Base-by-base conservation (phyloP, 2,113 vertebrate species). In the Pedetes capensis region DNA sequence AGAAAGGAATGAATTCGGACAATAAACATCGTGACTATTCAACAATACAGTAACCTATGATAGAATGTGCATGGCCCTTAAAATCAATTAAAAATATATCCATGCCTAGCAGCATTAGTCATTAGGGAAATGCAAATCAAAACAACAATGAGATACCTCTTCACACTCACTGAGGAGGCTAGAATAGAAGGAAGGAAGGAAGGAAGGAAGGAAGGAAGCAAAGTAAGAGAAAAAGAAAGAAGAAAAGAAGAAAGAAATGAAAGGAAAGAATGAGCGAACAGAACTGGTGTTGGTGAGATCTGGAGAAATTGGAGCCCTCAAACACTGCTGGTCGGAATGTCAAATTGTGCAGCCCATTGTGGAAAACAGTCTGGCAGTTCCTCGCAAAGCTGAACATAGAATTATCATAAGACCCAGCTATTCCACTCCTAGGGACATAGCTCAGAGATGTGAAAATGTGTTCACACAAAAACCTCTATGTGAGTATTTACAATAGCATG, bases 361-460 rank as follows among this genome's bases (percentile, higher is more conserved):
- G 90, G 53, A 79, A 86, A 81, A 91, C 13, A 59, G 34, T 8
- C 42, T 84, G 87, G 79, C 75, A 25, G 81, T 1, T 63, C 55
- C 71, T 96, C 66, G 5, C 49, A 78, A 76, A 85, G 42, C 91
- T 63, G 87, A 97, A 87, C 29, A 51, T 93, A 78, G 95, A 94
- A 51, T 85, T 57, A 92, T 49, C 81, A 63, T 16, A 34, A 66
- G 39, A 74, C 76, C 66, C 66, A 63, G 80, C 66, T 39, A 61
- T 90, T 80, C 47, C 20, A 22, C 32, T 55, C n/a, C 39, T 66
- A 59, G 39, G 32, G 75, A 29, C 13, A 34, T 3, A 47, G 3
- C 42, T 27, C 47, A 66, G 90, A 90, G 42, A 90, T 63, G 76
- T 17, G 7, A 81, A 79, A 88, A 64, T 42, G 44, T 23, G 49